Evolutionary conservation across 2,797 vertebrate species (phyloP).

Genomic region (Novumbra hubbsi): DNA sequence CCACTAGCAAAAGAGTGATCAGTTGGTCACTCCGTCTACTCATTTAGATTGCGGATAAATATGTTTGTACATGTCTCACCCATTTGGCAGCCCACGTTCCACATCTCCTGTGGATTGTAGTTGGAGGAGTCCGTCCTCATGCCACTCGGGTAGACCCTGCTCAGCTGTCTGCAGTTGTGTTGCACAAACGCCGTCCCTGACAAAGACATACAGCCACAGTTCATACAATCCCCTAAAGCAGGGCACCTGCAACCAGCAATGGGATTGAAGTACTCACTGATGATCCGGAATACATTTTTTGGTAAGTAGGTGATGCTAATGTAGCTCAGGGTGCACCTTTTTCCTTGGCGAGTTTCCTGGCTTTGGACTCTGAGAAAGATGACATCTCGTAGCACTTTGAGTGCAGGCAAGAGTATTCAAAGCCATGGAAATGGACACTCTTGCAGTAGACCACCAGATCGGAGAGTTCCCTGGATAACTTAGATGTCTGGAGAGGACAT

Average conservation of each 20-base stretch:
- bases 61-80: constrained; percentile 67
- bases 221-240: background rate
- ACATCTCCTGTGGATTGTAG: constrained; percentile 92
- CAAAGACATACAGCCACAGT: constrained; percentile 6
- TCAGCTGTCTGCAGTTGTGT: constrained; percentile 85
- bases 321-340: constrained; percentile 62
- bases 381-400: constrained; percentile 85
- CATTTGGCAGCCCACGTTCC: constrained; percentile 92
- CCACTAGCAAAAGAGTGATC: constrained; percentile 67
- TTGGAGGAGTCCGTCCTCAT: constrained; percentile 94
- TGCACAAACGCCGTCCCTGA: constrained; percentile 83
- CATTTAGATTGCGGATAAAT: background rate
- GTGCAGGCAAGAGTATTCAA: constrained; percentile 74
- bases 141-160: constrained; percentile 88
- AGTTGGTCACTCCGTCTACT: background rate
- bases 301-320: background rate
- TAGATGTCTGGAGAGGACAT: constrained; percentile 72
- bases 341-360: constrained; percentile 83
- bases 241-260: background rate
- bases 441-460: constrained; percentile 91
- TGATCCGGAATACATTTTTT: background rate
- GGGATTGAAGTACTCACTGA: background rate
- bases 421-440: constrained; percentile 83
- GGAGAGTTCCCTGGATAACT: constrained; percentile 82
- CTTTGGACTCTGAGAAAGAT: constrained; percentile 90